Percentiles rank a stretch among this genome's conserved stretches.
Evolutionary conservation across 2,888 invertebrate species (phyloP).

Genomic region (Ligdia adustata): DNA sequence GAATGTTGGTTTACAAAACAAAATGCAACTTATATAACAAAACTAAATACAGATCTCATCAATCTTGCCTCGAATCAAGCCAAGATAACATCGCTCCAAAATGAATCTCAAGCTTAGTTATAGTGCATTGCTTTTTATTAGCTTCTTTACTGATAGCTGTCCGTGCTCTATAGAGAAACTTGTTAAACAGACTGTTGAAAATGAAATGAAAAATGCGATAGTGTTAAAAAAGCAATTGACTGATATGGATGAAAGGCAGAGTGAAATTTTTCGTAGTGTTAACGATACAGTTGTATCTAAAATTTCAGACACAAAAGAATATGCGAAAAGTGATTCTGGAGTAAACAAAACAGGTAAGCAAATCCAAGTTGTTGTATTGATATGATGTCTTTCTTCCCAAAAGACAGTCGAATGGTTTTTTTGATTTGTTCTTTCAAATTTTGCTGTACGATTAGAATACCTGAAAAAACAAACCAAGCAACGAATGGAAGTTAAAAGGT

Average conservation of each 20-base stretch:
- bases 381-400: not conserved
- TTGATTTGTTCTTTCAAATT: too few species aligned
- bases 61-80: too few species aligned
- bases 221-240: not conserved
- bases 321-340: not conserved
- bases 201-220: not conserved
- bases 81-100: too few species aligned
- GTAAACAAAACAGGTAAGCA: not conserved
- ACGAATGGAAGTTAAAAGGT: too few species aligned
- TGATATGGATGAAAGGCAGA: not conserved
- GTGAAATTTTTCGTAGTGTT: not conserved
- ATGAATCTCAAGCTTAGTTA: too few species aligned
- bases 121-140: not conserved
- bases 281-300: not conserved
- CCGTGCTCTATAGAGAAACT: not conserved
- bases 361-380: not conserved
- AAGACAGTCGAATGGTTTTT: too few species aligned
- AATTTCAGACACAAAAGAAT: not conserved
- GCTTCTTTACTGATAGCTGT: not conserved
- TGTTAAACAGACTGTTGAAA: not conserved
- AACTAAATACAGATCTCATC: constrained; percentile 2
- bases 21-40: constrained; percentile 15
- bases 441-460: too few species aligned
- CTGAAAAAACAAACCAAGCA: too few species aligned
- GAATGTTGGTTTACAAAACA: constrained; percentile 21